Evolutionary conservation across 2,113 vertebrate species (phyloP).

Genomic region (Albula goreensis): DNA sequence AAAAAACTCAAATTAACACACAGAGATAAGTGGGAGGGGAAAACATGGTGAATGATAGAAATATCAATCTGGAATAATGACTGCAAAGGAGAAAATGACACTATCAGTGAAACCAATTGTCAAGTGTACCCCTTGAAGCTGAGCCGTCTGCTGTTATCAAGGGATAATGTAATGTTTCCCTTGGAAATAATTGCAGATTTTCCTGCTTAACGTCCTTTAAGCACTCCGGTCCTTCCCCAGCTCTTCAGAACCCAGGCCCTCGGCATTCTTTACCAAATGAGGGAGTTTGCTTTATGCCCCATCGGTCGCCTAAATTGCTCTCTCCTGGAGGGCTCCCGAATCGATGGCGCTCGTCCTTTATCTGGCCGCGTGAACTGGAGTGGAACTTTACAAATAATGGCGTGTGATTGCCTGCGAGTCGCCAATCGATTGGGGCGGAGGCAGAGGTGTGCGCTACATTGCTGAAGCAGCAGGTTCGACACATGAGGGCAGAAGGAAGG

Average conservation of each 20-base stretch:
- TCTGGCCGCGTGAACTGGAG: constrained; percentile 84
- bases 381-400: constrained; percentile 87
- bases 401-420: constrained; percentile 79
- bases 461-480: neutral
- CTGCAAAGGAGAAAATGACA: neutral
- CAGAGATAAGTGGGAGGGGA: neutral
- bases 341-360: constrained; percentile 81
- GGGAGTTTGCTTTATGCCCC: constrained; percentile 76
- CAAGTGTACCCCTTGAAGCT: neutral
- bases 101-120: neutral
- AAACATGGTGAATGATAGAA: neutral
- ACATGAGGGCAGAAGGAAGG: constrained; percentile 31
- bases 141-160: neutral
- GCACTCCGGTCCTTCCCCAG: neutral
- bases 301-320: constrained; percentile 80
- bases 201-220: neutral
- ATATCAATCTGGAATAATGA: neutral
- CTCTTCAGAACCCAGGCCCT: constrained; percentile 22
- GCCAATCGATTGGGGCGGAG: constrained; percentile 70
- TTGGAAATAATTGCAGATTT: neutral
- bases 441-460: neutral
- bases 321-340: constrained; percentile 74
- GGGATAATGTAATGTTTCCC: neutral
- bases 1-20: neutral
- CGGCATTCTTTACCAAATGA: constrained; percentile 51